These are phyloP conservation scores for Drosophila grimshawi DNA, from an alignment of 1,140 invertebrate genomes.

Conservation along the genomic window DNA sequence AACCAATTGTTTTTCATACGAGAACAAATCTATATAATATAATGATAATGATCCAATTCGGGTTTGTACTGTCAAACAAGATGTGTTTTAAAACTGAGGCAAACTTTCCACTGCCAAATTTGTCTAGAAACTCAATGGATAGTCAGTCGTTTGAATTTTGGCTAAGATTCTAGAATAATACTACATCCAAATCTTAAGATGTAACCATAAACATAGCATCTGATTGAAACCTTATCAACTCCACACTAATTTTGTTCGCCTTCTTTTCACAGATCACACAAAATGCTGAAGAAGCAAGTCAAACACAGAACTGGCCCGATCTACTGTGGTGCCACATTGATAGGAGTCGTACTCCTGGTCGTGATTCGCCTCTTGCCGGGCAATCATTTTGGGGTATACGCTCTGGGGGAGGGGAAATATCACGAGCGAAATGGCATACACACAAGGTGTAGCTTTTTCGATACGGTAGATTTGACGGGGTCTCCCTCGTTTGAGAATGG, in stretches of 20 bases:
- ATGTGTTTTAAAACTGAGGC: too few relatives aligned
- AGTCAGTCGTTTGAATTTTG: too few relatives aligned
- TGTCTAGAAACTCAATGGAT: too few relatives aligned
- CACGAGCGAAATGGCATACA: conserved; percentile 70
- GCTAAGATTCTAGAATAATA: too few relatives aligned
- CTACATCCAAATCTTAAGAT: too few relatives aligned
- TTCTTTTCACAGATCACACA: conserved; percentile 18
- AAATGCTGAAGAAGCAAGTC: conserved; percentile 50
- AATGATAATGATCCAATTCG: too few relatives aligned
- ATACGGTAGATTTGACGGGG: conserved; percentile 75
- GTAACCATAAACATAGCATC: not conserved
- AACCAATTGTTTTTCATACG: too few relatives aligned
- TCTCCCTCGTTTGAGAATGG: conserved; percentile 61
- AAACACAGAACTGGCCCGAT: conserved; percentile 53
- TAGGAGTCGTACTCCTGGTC: conserved; percentile 49
- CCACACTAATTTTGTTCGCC: not conserved
- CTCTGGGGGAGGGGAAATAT: conserved; percentile 41
- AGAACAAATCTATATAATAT: too few relatives aligned
- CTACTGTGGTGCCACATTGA: conserved; percentile 61
- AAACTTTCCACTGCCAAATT: too few relatives aligned
- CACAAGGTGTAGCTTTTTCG: conserved; percentile 73
- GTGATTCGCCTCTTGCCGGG: conserved; percentile 63
- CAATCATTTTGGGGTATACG: conserved; percentile 54
- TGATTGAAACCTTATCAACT: too few relatives aligned
- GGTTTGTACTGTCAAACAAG: too few relatives aligned